Conservation (phyloP, 1,140 invertebrate genomes). For the Lasaia peninsularis region DNA sequence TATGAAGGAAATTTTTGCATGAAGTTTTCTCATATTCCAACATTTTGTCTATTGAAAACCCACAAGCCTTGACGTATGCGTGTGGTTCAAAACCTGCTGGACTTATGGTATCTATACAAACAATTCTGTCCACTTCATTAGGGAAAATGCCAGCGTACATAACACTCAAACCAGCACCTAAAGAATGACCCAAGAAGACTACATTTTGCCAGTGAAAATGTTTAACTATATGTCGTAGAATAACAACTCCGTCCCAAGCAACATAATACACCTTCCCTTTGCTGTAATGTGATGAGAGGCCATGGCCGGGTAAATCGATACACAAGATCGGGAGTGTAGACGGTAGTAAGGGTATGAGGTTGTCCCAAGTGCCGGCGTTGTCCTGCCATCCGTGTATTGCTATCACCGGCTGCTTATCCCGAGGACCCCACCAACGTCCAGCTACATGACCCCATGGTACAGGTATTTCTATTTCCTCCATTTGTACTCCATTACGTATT, state of each 20-base stretch:
- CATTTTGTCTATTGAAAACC: conserved; percentile 4
- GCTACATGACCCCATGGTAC: conserved; percentile 86
- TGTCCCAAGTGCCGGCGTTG: conserved; percentile 90
- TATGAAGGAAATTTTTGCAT: neutral
- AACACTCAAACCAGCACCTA: conserved; percentile 1
- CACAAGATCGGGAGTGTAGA: conserved; percentile 79
- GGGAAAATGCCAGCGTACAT: conserved; percentile 9
- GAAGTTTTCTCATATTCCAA: conserved; percentile 2
- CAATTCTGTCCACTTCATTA: conserved; percentile 11
- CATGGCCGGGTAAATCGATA: conserved; percentile 89
- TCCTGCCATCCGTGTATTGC: conserved; percentile 92
- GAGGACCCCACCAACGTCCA: conserved; percentile 87
- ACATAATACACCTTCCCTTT: conserved; percentile 5
- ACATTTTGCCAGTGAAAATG: conserved; percentile 6
- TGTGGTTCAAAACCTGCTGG: neutral
- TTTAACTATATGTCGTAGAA: conserved; percentile 6
- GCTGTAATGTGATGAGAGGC: conserved; percentile 87
- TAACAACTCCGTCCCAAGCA: conserved; percentile 4
- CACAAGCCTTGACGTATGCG: neutral
- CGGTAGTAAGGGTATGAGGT: conserved; percentile 83
- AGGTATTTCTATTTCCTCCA: conserved; percentile 83
- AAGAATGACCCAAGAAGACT: conserved; percentile 7
- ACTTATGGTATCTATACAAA: conserved; percentile 8
- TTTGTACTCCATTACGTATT: neutral
- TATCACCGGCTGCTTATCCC: conserved; percentile 82